Conservation (phyloP, 2,113 vertebrate genomes). For the Xiphias gladius region DNA sequence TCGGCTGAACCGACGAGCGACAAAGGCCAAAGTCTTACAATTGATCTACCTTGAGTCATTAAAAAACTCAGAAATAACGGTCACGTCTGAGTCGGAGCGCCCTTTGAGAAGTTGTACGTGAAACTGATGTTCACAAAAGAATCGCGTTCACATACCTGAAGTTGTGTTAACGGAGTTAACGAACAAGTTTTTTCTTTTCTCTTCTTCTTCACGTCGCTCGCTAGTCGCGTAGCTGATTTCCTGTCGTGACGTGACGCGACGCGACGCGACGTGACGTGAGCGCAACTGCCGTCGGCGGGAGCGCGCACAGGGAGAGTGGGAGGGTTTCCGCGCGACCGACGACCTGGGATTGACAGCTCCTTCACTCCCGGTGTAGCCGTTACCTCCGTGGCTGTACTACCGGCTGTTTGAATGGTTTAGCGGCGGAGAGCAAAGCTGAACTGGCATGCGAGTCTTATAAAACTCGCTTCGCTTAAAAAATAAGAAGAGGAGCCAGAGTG, state of each 20-base stretch:
- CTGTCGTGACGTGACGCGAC: not conserved
- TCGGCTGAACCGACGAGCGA: constrained; percentile 40
- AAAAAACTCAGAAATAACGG: not conserved
- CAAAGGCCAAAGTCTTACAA: not conserved
- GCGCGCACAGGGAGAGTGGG: constrained; percentile 23
- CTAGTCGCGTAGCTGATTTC: not conserved
- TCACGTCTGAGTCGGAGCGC: rapidly evolving
- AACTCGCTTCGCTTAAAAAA: not conserved
- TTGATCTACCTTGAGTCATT: rapidly evolving
- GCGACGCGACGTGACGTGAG: no score
- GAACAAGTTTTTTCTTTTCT: constrained; percentile 2
- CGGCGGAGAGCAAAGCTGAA: constrained; percentile 3
- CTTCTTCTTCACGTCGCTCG: not conserved
- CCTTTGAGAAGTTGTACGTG: rapidly evolving
- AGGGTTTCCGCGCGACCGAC: constrained; percentile 17
- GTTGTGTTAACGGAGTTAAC: not conserved
- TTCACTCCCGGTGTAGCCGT: constrained; percentile 27
- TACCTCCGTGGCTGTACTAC: constrained; percentile 32
- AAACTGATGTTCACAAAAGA: rapidly evolving
- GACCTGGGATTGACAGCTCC: constrained; percentile 61
- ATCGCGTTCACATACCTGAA: constrained; percentile 37
- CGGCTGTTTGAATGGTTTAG: constrained; percentile 49
- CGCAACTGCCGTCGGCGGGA: not conserved
- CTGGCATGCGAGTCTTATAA: constrained; percentile 60
- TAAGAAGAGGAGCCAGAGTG: not conserved